Conservation (phyloP, 1,140 invertebrate species). For the Teleopsis dalmanni region DNA sequence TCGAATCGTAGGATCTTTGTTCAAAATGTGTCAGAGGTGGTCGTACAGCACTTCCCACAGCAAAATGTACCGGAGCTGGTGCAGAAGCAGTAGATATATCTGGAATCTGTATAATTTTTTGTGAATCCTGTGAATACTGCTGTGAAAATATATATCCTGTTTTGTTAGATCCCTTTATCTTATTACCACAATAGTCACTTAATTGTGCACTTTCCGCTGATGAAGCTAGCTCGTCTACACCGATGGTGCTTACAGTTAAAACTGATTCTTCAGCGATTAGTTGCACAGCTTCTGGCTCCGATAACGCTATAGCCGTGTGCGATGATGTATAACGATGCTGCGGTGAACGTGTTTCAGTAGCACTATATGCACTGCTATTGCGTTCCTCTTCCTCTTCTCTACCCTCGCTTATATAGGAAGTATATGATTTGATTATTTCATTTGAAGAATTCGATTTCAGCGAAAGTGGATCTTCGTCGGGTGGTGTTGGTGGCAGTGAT, state of each 20-base stretch:
- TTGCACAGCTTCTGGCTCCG: conserved; percentile 3
- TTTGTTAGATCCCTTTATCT: conserved; percentile 6
- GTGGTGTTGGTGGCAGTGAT: conserved; percentile 16
- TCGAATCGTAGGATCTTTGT: conserved; percentile 7
- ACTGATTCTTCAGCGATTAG: conserved; percentile 12
- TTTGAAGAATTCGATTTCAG: too few species aligned
- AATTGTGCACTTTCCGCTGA: conserved; percentile 31
- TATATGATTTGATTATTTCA: too few species aligned
- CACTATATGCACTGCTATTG: too few species aligned
- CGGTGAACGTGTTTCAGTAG: too few species aligned
- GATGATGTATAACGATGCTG: neutral
- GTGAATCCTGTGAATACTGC: neutral
- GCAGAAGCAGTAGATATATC: conserved; percentile 2
- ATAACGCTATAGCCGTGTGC: neutral
- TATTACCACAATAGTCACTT: conserved; percentile 5
- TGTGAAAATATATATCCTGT: neutral
- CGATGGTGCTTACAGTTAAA: conserved; percentile 11
- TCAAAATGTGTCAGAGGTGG: conserved; percentile 9
- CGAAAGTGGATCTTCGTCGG: conserved; percentile 7
- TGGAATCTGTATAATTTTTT: neutral
- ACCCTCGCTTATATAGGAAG: too few species aligned
- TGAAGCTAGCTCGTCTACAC: conserved; percentile 24
- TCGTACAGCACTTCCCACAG: conserved; percentile 34
- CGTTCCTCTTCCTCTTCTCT: too few species aligned
- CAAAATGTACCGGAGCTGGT: conserved; percentile 26